Conservation (phyloP, 2,888 invertebrate genomes). For the Trypoxylon attenuatum region DNA sequence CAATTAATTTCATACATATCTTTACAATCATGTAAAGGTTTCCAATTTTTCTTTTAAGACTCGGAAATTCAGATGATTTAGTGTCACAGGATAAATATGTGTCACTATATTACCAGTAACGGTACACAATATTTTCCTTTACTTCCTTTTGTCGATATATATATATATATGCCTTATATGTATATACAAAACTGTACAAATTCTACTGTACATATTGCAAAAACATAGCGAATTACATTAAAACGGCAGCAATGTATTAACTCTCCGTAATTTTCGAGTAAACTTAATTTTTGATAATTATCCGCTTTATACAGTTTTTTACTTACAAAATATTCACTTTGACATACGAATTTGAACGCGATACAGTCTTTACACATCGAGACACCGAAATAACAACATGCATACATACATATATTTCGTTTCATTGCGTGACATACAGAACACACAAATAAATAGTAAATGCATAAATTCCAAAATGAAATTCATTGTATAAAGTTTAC, state of each 20-base stretch:
- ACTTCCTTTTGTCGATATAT: slow-evolving; percentile 18
- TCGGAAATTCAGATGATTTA: neutral
- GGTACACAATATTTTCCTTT: slow-evolving; percentile 2
- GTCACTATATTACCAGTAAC: too few species aligned
- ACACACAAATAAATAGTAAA: slow-evolving; percentile 31
- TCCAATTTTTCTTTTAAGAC: neutral
- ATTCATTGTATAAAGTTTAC: slow-evolving; percentile 17
- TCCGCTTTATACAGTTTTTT: neutral
- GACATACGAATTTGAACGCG: neutral
- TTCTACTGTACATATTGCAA: slow-evolving; percentile 35
- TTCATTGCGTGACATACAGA: slow-evolving; percentile 30
- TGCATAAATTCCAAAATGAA: slow-evolving; percentile 21
- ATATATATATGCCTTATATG: slow-evolving; percentile 18
- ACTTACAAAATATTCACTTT: slow-evolving; percentile 11
- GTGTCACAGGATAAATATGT: neutral
- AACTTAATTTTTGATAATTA: slow-evolving; percentile 18
- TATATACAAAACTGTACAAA: slow-evolving; percentile 50
- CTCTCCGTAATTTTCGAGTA: neutral
- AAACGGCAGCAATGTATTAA: neutral
- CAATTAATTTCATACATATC: too few species aligned
- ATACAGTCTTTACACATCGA: neutral
- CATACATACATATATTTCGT: slow-evolving; percentile 6
- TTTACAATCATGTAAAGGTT: neutral
- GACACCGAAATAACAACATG: neutral
- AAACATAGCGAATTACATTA: slow-evolving; percentile 22